Base-by-base conservation (phyloP, 1,140 invertebrate species). In the Lineus longissimus region DNA sequence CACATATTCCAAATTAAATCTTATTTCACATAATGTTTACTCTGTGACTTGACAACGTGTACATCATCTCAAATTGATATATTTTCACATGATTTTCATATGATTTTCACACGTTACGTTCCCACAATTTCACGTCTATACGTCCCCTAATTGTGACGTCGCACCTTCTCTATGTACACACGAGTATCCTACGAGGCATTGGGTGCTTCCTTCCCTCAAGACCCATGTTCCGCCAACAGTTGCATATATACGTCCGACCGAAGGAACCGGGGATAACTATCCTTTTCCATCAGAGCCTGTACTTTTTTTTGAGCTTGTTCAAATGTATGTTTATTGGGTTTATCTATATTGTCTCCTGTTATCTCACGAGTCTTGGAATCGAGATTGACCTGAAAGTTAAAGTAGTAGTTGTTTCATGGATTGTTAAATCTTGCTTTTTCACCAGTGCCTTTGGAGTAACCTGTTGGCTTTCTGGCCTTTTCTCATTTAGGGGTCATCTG, bases 261-360 rank as follows among this genome's bases (percentile, higher is more conserved):
- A 9, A 87, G 74, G 70, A 87, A 87, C 27, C 86, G 75, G 13
- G 83, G 74, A 66, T 87, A 87, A 9, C 85, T 84, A 67, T 87
- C 86, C 40, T 84, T 83, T 71, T 87, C 86, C 81, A 87, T 84
- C 29, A 87, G 70, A 1, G 81, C 80, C 72, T 86, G 85, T 43
- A 87, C 82, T 51, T 84, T 73, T 64, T 82, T 79, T 73, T 87
- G 86, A 31, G 86, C 86, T 22, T 78, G 75, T 69, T 85, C 84
- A 74, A 87, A 87, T 41, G 83, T 81, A 51, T 82, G 76, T 41
- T 77, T 72, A 36, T 60, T 66, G 0, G 72, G 73, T 43, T 69
- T 66, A 51, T 68, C 63, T 33, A 86, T 73, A 65, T 75, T 77
- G 6, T 70, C 71, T 30, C 78, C 66, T 11, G 85, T 84, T 51